Conservation (phyloP, 2,797 vertebrate genomes). For the Liparis tanakae region DNA sequence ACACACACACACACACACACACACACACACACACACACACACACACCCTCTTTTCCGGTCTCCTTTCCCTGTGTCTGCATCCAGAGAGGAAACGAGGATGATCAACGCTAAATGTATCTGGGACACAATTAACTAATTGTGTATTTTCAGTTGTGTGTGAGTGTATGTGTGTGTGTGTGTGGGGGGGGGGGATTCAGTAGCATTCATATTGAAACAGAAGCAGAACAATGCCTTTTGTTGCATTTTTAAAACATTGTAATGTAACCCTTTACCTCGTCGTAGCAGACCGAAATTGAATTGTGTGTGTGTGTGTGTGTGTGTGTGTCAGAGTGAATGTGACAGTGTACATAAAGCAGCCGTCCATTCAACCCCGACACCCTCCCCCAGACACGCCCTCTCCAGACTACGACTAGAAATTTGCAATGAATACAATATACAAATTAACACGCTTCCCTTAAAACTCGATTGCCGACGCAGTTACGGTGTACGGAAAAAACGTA, state of each 20-base stretch:
- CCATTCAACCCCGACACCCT: background rate
- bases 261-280: slow-evolving; percentile 42
- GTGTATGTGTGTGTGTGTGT: too few species aligned
- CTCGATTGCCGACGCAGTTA: background rate
- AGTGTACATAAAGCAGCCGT: slow-evolving; percentile 36
- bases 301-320: background rate
- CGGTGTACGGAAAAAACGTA: background rate
- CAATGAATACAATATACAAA: background rate
- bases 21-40: too few species aligned
- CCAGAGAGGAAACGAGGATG: background rate
- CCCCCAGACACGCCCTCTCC: background rate
- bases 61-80: background rate
- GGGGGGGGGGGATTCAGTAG: too few species aligned
- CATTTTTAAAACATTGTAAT: too few species aligned
- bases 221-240: too few species aligned
- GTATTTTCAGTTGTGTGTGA: too few species aligned
- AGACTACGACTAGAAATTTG: background rate
- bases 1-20: too few species aligned
- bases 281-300: too few species aligned
- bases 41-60: background rate
- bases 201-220: too few species aligned
- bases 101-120: background rate
- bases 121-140: too few species aligned
- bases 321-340: slow-evolving; percentile 42
- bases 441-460: too few species aligned